Conservation (phyloP, 2,797 vertebrate species). For the Manis javanica region DNA sequence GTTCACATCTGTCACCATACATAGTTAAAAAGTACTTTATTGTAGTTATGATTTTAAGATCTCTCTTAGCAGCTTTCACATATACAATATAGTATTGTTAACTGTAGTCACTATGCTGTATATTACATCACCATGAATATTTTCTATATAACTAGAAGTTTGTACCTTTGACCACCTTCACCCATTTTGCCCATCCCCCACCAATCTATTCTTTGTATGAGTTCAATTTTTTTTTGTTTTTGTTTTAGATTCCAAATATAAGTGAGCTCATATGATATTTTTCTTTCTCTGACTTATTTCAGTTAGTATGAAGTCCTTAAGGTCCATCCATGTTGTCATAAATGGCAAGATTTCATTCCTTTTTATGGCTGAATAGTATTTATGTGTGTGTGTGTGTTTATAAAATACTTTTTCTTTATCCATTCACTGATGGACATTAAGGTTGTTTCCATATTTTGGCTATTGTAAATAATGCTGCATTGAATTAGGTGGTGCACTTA, state of each 20-base stretch:
- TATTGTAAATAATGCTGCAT: background rate
- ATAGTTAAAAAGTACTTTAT: background rate
- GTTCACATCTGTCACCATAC: background rate
- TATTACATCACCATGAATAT: background rate
- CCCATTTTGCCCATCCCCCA: background rate
- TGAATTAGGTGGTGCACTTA: background rate
- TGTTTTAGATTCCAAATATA: background rate
- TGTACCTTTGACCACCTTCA: background rate
- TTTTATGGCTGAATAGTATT: background rate
- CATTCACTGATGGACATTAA: background rate
- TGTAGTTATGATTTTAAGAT: background rate
- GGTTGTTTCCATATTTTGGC: background rate
- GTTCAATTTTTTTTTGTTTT: background rate
- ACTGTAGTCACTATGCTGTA: background rate
- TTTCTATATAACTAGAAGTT: background rate
- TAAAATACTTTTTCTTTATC: background rate
- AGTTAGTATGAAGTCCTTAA: background rate
- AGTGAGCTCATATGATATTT: background rate
- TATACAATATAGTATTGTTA: background rate
- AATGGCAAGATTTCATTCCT: background rate
- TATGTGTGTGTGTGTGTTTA: background rate
- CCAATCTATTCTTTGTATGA: background rate
- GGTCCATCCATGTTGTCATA: background rate
- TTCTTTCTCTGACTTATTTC: background rate
- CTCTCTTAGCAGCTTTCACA: background rate